Evolutionary conservation across 2,113 vertebrate species (phyloP), one percentile per base, ranked within the genome.

Genomic region (Dipodomys spectabilis): DNA sequence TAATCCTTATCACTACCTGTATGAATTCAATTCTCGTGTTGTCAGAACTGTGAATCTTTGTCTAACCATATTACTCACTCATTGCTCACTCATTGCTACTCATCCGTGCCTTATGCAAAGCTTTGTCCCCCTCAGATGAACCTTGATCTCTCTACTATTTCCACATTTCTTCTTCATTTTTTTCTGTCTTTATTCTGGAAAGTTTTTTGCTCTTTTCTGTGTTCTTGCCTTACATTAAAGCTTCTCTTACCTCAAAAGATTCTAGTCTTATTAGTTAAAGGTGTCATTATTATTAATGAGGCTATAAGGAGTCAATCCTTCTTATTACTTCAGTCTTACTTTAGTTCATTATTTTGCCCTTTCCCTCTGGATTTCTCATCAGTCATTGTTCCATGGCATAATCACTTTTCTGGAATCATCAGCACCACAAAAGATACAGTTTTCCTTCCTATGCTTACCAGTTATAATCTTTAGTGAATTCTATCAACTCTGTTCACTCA

Each of bases 141-240:
- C 80, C 32, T 93, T 88, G 28, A 84, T 93, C 60, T 94, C 45
- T 92, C 4, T n/a, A 8, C 18, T 62, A 5, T 88, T 92, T 44
- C 10, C 28, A 75, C 86, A 72, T 94, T 82, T 39, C 39, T 39
- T 39, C 19, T 94, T 3, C 83, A 53, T 27, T 80, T 64, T 86
- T 35, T 79, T 30, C 30, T 65, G 53, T 67, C n/a, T 82, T 68
- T 86, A 49, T 79, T 32, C 30, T 65, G 60, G 74, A 78, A 86
- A 71, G 7, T n/a, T 67, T 82, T 92, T 93, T 79, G 19, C 25
- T 82, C 8, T 72, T 80, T 85, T 57, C 19, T 85, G 4, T 2
- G 16, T 73, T 69, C 19, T n/a, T 81, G 28, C 8, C 28, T 89
- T 85, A 91, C 27, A 72, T 23, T 92, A 28, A 6, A 82, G 19